Base-by-base conservation (phyloP, 1,140 invertebrate species). In the Acromyrmex charruanus region DNA sequence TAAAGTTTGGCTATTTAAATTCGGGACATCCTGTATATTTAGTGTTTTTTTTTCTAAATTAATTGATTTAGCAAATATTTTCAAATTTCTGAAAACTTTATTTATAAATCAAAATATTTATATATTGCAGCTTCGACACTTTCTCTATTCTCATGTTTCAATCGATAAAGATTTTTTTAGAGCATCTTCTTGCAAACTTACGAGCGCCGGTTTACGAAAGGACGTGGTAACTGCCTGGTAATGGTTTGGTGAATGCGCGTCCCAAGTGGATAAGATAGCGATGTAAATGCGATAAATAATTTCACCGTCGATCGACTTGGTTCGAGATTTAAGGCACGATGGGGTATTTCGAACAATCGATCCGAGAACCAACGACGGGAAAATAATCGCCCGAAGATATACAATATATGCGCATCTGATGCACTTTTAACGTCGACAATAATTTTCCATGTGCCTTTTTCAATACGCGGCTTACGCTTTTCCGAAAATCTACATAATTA, bases 401-500 rank as follows among this genome's bases (percentile, higher is more conserved):
- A 44, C 21, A 16, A 28, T 69, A 51, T 44, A 77, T 18, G 68
- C 53, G 25, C 77, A 86, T 53, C 65, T 86, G 65, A 53, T 53
- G 77, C 65, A 58, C 59, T 49, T 31, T 35, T 21, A 44, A 25
- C 55, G 39, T 9, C 35, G 51, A 53, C 65, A 81, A 61, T 86
- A 86, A 86, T 86, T 86, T 86, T 69, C 65, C 65, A 14, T 9
- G 53, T 14, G 25, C 31, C 68, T 69, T 80, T 53, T 59, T 77
- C 25, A 66, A 85, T 44, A 58, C 21, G 31, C 31, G 61, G 49
- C 25, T 58, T 49, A 69, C 21, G 25, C 65, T 31, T 44, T 39
- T 16, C 16, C 65, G n/a, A 69, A 86, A 86, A 86, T 86, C 39
- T 86, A 55, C 85, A 86, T 81, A 86, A 86, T 86, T 86, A 86